Evolutionary conservation across 2,113 vertebrate species (phyloP), one percentile per base, ranked within the genome.

Genomic region (Camelus bactrianus): DNA sequence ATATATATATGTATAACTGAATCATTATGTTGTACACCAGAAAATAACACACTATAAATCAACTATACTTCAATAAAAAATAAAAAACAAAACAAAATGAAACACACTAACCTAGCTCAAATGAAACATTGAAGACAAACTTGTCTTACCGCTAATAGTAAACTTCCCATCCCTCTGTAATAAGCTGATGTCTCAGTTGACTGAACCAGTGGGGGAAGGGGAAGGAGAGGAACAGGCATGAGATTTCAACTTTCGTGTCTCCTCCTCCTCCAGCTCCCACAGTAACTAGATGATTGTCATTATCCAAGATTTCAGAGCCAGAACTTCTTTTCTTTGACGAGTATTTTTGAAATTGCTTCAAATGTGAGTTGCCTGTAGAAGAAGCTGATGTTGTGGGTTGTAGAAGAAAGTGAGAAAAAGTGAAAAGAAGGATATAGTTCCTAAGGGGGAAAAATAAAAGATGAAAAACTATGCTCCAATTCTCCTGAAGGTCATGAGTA

Each of bases 311-410:
- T 50, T 87, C 69, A 76, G 46, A 62, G 35, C 26, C 83, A 92
- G 50, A 54, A 79, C 15, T 28, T 64, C 13, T 73, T 86, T 46
- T 64, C 13, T 73, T 82, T 46, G 73, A 62, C 20, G 64, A 72
- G 6, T 70, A 56, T 75, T 83, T 83, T 58, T 92, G 11, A 83
- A 87, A 75, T 60, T 90, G 46, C 52, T 72, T 46, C 80, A 97
- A 90, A 32, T 64, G 28, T 24, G 22, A 73, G 11, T 73, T 89
- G 65, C 15, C 8, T 77, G 10, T 26, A 86, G 46, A 38, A 75
- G 32, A 89, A 93, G 50, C 50, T 80, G 52, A 82, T 42, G 28
- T 35, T 93, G 13, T 20, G 86, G 14, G 35, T 87, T 76, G 38
- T 19, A 60, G 30, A 58, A 60, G 50, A 46, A 80, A 67, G 48